Evolutionary conservation across 2,113 vertebrate species (phyloP).

Genomic region (Bubo bubo): DNA sequence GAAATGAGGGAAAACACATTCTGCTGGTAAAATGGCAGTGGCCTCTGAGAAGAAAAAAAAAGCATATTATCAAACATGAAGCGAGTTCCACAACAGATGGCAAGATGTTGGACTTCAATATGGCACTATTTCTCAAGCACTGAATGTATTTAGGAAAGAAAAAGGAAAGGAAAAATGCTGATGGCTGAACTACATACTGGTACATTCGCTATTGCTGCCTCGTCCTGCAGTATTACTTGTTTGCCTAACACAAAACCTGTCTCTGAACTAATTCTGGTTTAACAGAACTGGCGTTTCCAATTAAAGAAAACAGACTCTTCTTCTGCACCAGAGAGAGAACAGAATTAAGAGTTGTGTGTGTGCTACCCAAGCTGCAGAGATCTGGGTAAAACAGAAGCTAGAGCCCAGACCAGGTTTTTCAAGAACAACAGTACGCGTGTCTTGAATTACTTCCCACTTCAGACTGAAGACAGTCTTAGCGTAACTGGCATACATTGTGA

Average conservation of each 20-base stretch:
- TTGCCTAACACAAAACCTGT: background rate
- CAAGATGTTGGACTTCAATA: background rate
- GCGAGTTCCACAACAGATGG: background rate
- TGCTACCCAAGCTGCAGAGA: background rate
- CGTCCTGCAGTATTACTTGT: background rate
- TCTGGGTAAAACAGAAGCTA: background rate
- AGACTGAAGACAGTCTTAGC: background rate
- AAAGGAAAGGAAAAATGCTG: background rate
- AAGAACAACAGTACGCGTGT: background rate
- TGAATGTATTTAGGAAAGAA: background rate
- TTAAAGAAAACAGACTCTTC: background rate
- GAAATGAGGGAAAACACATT: slow-evolving; percentile 86
- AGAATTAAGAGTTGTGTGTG: background rate
- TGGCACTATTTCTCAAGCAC: background rate
- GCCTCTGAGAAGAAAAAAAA: background rate
- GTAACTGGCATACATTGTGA: fast-evolving
- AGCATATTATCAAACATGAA: background rate
- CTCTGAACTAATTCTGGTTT: background rate
- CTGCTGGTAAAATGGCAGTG: slow-evolving; percentile 75
- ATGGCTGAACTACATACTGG: background rate
- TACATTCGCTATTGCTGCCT: background rate
- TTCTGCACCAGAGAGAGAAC: background rate
- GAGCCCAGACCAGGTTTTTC: background rate
- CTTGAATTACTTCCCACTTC: background rate
- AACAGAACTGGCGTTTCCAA: background rate